Conservation (phyloP, 2,113 vertebrate species). For the Atherinomorus stipes region DNA sequence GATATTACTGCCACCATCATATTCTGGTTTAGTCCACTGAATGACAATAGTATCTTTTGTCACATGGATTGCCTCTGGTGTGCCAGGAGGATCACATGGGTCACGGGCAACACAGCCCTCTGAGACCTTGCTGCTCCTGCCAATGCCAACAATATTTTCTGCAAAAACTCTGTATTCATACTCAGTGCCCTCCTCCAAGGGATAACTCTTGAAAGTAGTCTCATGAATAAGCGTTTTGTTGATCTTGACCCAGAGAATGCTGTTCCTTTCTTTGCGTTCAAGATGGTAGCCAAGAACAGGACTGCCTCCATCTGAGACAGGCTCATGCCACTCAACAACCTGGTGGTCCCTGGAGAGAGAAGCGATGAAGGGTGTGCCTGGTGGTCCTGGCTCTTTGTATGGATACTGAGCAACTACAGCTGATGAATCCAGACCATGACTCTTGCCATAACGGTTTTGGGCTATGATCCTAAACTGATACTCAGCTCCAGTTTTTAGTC, state of each 20-base stretch:
- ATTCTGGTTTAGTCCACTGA: conserved; percentile 95
- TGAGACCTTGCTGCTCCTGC: conserved; percentile 95
- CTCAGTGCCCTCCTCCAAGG: conserved; percentile 95
- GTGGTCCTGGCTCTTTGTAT: conserved; percentile 96
- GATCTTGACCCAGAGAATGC: conserved; percentile 96
- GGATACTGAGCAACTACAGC: conserved; percentile 93
- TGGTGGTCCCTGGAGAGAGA: conserved; percentile 92
- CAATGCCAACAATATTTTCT: conserved; percentile 97
- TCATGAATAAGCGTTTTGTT: conserved; percentile 95
- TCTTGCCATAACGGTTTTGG: conserved; percentile 96
- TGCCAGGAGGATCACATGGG: conserved; percentile 95
- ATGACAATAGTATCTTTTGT: conserved; percentile 93
- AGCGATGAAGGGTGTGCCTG: conserved; percentile 94
- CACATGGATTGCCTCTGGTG: conserved; percentile 91
- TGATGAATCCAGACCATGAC: conserved; percentile 92
- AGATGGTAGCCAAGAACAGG: conserved; percentile 94
- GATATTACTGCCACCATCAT: conserved; percentile 96
- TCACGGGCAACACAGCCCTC: conserved; percentile 96
- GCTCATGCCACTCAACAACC: conserved; percentile 96
- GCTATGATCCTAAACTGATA: conserved; percentile 99
- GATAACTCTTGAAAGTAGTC: conserved; percentile 90
- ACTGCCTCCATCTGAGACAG: conserved; percentile 94
- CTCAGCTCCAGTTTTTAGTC: conserved; percentile 95
- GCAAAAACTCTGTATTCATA: conserved; percentile 97
- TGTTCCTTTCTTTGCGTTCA: conserved; percentile 97